A percentile compares a stretch with the other conserved stretches of the same genome.
Conservation (phyloP, 2,113 vertebrate species). For the Macquaria ambigua region DNA sequence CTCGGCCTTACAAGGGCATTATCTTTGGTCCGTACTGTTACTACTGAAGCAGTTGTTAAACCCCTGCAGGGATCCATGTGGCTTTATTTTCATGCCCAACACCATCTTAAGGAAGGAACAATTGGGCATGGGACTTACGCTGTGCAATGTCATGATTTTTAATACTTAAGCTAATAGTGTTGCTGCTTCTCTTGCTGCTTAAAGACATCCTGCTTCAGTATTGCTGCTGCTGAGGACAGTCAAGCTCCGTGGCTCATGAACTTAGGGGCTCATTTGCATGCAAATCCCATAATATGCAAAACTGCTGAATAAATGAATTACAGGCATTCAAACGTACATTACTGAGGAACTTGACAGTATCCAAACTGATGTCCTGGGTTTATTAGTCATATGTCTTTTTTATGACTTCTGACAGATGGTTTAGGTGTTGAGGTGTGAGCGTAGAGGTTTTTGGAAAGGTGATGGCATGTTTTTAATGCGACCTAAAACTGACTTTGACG, state of each 20-base stretch:
- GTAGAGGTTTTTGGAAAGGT: slow-evolving; percentile 20
- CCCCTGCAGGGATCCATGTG: slow-evolving; percentile 54
- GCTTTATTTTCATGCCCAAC: slow-evolving; percentile 55
- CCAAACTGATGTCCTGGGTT: slow-evolving; percentile 33
- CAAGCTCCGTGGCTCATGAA: slow-evolving; percentile 44
- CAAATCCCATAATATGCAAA: slow-evolving; percentile 67
- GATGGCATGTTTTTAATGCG: slow-evolving; percentile 6
- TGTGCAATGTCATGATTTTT: slow-evolving; percentile 56
- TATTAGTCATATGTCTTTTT: slow-evolving; percentile 28
- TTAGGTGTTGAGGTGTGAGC: slow-evolving; percentile 19
- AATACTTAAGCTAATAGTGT: slow-evolving; percentile 59
- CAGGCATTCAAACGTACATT: slow-evolving; percentile 39
- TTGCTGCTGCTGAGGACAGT: slow-evolving; percentile 38
- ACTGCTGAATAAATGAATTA: slow-evolving; percentile 63
- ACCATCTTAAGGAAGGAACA: slow-evolving; percentile 57
- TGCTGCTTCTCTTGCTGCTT: slow-evolving; percentile 39
- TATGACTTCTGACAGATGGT: slow-evolving; percentile 51
- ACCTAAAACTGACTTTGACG: slow-evolving; percentile 23
- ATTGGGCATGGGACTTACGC: slow-evolving; percentile 57
- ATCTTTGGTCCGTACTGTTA: slow-evolving; percentile 30
- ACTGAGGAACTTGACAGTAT: slow-evolving; percentile 38
- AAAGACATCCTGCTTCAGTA: slow-evolving; percentile 24
- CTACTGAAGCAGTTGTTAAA: slow-evolving; percentile 51
- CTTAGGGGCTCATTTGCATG: slow-evolving; percentile 46
- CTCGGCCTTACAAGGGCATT: slow-evolving; percentile 42